Evolutionary conservation across 2,888 invertebrate genomes (phyloP).

Genomic region (Merodon equestris): DNA sequence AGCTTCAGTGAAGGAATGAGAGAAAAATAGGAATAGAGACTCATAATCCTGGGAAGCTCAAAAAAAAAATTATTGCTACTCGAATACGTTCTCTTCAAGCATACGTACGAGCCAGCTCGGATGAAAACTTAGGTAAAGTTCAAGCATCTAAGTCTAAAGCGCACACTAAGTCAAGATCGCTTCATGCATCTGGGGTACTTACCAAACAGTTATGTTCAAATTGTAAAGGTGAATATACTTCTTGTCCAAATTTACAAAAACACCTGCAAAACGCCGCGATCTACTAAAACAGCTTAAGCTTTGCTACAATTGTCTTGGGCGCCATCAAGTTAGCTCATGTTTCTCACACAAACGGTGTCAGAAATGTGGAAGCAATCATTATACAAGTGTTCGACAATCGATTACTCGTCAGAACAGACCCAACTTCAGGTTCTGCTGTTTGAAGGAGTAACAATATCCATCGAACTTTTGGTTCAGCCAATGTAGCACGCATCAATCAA

Average conservation of each 20-base stretch:
- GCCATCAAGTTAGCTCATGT: conserved; percentile 16
- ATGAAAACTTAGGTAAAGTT: background rate
- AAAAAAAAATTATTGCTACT: conserved; percentile 21
- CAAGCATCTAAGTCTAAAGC: background rate
- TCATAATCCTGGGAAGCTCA: conserved; percentile 5
- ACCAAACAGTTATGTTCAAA: conserved; percentile 23
- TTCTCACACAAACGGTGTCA: conserved; percentile 31
- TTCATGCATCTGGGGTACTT: conserved; percentile 6
- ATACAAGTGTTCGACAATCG: conserved; percentile 9
- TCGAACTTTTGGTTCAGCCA: background rate
- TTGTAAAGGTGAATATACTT: conserved; percentile 30
- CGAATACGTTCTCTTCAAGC: conserved; percentile 22
- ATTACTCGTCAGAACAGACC: background rate
- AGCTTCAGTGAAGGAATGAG: conserved; percentile 10
- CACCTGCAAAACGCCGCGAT: conserved; percentile 21
- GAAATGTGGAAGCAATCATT: conserved; percentile 19
- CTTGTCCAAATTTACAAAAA: conserved; percentile 36
- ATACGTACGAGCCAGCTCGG: background rate
- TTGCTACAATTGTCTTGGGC: conserved; percentile 29
- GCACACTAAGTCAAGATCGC: conserved; percentile 18
- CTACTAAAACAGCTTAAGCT: conserved; percentile 17
- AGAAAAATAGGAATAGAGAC: conserved; percentile 6
- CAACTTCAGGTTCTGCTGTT: no score
- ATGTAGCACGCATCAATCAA: conserved; percentile 1
- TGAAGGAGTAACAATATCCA: background rate